Conservation (phyloP, 1,140 invertebrate species). For the Asbolus verrucosus region DNA sequence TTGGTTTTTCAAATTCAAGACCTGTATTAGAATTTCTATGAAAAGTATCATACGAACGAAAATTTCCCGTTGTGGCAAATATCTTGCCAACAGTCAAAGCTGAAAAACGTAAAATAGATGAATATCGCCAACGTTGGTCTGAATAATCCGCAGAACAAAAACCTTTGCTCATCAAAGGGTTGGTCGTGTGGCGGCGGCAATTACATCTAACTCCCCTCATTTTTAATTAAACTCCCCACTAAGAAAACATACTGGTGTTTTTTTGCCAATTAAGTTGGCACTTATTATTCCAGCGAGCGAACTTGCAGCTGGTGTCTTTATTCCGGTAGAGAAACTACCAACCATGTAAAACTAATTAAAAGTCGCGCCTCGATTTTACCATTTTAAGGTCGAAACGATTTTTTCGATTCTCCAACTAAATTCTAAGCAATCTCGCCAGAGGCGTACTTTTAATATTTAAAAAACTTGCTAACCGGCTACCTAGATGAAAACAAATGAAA, state of each 20-base stretch:
- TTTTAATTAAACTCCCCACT: slow-evolving; percentile 50
- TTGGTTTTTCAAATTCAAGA: too few species aligned
- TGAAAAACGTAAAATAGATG: too few species aligned
- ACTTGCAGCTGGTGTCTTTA: slow-evolving; percentile 46
- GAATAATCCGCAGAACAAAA: slow-evolving; percentile 14
- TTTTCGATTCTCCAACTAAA: too few species aligned
- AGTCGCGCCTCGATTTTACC: too few species aligned
- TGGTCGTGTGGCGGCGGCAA: slow-evolving; percentile 20
- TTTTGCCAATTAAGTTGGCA: slow-evolving; percentile 51
- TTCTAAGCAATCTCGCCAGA: neutral
- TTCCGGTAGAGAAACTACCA: too few species aligned
- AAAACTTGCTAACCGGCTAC: neutral
- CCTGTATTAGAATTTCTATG: neutral
- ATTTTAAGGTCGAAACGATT: too few species aligned
- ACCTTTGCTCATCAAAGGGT: slow-evolving; percentile 35
- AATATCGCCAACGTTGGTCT: too few species aligned
- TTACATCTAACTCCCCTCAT: slow-evolving; percentile 31
- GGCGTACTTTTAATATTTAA: slow-evolving; percentile 27
- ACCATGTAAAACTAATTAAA: too few species aligned
- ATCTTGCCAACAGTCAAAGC: too few species aligned
- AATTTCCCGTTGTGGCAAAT: too few species aligned
- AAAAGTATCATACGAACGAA: too few species aligned
- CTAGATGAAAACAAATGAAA: slow-evolving; percentile 37
- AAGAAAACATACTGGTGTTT: slow-evolving; percentile 52
- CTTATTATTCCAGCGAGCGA: slow-evolving; percentile 48